Conservation (phyloP, 2,113 vertebrate genomes). For the Mus pahari region DNA sequence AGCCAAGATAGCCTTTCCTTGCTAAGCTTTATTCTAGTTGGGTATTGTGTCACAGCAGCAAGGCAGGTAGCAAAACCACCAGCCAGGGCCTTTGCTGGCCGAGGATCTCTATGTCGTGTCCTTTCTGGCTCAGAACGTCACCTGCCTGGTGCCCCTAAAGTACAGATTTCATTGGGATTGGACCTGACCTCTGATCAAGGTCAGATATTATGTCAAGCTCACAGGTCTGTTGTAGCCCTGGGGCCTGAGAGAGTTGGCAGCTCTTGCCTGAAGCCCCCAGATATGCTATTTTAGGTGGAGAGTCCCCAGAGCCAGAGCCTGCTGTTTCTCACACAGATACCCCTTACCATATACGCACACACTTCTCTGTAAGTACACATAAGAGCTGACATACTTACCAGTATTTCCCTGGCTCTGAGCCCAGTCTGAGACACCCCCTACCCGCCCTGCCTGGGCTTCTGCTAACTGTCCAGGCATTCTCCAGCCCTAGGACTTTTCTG, state of each 20-base stretch:
- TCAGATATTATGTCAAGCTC: not conserved
- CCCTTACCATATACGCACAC: no score
- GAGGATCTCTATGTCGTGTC: not conserved
- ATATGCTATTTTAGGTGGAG: not conserved
- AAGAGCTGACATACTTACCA: not conserved
- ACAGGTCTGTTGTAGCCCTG: not conserved
- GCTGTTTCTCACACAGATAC: not conserved
- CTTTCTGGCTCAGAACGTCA: not conserved
- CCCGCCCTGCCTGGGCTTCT: not conserved
- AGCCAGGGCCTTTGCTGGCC: no score
- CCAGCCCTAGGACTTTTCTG: not conserved
- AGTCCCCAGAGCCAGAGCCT: not conserved
- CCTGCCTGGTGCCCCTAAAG: not conserved
- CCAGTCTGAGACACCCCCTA: not conserved
- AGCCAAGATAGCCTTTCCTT: not conserved
- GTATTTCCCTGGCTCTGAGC: not conserved
- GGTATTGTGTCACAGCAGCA: not conserved
- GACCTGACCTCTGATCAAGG: rapidly evolving
- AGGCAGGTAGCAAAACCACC: not conserved
- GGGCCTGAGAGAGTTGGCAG: not conserved
- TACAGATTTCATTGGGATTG: not conserved
- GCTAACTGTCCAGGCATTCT: not conserved
- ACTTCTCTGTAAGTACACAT: not conserved
- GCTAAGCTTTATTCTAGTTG: not conserved
- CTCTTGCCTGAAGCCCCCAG: not conserved